These are phyloP conservation scores for Triplophysa dalaica DNA, from an alignment of 2,113 vertebrate species.

Conservation along the genomic window DNA sequence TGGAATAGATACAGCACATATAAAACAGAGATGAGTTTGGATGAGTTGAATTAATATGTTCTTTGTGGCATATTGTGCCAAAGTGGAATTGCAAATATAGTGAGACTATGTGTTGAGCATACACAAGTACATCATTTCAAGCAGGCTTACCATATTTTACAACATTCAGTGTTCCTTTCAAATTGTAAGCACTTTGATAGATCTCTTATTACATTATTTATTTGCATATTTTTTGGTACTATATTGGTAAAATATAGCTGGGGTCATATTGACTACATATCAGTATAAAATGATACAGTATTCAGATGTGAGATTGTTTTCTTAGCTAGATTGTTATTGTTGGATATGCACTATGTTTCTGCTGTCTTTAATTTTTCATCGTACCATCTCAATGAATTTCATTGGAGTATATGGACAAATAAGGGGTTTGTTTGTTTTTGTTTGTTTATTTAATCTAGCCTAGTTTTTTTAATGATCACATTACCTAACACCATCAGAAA, in stretches of 20 bases:
- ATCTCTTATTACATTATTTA: conserved; percentile 17
- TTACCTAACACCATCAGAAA: neutral
- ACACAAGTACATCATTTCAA: conserved; percentile 15
- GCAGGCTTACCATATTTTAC: neutral
- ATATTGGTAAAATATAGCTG: conserved; percentile 5
- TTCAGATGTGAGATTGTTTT: conserved; percentile 4
- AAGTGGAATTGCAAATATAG: neutral
- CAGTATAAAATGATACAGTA: neutral
- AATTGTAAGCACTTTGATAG: conserved; percentile 31
- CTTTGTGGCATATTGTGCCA: neutral
- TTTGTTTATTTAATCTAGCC: neutral
- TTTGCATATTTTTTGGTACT: conserved; percentile 39
- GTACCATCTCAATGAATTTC: conserved; percentile 30
- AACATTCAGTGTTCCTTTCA: neutral
- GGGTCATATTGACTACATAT: conserved; percentile 24
- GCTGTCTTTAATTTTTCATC: conserved; percentile 23
- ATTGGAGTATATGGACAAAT: conserved; percentile 6
- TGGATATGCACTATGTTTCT: conserved; percentile 35
- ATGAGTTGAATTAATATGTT: neutral
- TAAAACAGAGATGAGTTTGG: too few species aligned
- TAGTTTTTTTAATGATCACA: conserved; percentile 15
- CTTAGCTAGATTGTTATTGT: conserved; percentile 17
- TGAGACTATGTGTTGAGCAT: neutral
- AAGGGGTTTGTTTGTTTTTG: neutral
- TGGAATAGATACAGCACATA: too few species aligned